Base-by-base conservation (phyloP, 2,113 vertebrate genomes). In the Anguilla rostrata region DNA sequence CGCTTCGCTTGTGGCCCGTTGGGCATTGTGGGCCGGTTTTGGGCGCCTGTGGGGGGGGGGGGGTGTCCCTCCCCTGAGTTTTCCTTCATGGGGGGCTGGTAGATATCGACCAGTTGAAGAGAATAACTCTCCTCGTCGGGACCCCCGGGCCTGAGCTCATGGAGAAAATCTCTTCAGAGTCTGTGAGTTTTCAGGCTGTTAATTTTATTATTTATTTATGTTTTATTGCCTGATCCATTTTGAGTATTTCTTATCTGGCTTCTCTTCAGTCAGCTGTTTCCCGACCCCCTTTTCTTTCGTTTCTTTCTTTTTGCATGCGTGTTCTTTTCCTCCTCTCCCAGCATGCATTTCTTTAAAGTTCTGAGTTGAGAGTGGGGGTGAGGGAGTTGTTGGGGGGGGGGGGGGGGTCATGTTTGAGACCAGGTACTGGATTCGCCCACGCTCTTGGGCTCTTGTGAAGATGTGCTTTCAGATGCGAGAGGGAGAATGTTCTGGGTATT, bases 91-190 rank as follows among this genome's bases (percentile, higher is more conserved):
- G 95, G 95, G 95, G 94, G 94, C 94, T 94, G 95, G 93, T 98
- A 99, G 98, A 99, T 97, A 98, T 99, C 98, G 98, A 98, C 98
- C 98, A 98, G 95, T 98, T 99, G 97, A 98, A 98, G 96, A 97
- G 97, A 95, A 98, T 99, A 96, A 97, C 99, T 97, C 96, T 95
- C 96, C 96, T 98, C 95, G 96, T 99, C 94, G 97, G 98, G 95
- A 98, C 97, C 87, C 97, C 97, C 95, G 97, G 95, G 95, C 95
- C 97, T 90, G 97, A 98, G 94, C 96, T 99, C 95, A 97, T 97
- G 97, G 97, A 97, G 97, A 99, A 99, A 98, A 97, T 98, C 94
- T 99, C 98, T 93, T 99, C 97, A 90, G 97, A 98, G 94, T 96
- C 97, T 97, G 98, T 99, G 97, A 98, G 98, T 99, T 96, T 85